Conservation (phyloP, 37 sponge, comb jelly and placozoan genomes). For the Beroe forskalii region DNA sequence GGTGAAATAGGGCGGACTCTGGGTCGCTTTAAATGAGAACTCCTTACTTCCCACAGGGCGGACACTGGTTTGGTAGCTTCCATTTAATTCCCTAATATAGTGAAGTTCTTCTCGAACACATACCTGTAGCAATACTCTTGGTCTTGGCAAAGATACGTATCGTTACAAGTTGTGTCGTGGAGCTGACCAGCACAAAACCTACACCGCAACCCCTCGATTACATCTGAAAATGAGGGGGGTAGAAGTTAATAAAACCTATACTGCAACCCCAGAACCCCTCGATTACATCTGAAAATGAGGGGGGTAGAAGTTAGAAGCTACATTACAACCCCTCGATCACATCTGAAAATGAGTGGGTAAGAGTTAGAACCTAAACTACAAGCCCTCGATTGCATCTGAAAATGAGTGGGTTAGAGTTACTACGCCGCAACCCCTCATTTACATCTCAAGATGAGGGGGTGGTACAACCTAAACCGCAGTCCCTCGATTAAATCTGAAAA, state of each 20-base stretch:
- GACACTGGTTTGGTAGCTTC: no score
- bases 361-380: conserved; percentile 36
- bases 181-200: conserved; percentile 58
- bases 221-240: conserved; percentile 12
- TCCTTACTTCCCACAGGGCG: no score
- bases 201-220: conserved; percentile 17
- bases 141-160: conserved; percentile 55
- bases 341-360: conserved; percentile 2
- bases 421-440: conserved; percentile 8
- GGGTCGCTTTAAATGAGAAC: no score
- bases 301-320: no score
- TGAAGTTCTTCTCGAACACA: no score
- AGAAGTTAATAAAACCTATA: no score
- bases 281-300: not conserved
- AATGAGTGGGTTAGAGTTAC: no score
- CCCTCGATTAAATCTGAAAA: not conserved
- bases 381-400: conserved; percentile 5
- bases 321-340: conserved; percentile 19
- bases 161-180: conserved; percentile 16
- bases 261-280: conserved; percentile 32
- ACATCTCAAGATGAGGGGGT: conserved; percentile 10
- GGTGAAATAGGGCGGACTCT: no score
- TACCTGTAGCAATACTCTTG: conserved; percentile 64
- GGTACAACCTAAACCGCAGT: conserved; percentile 28
- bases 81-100: no score